Conservation (phyloP, 2,797 vertebrate genomes). For the Enteromius paludinosus region DNA sequence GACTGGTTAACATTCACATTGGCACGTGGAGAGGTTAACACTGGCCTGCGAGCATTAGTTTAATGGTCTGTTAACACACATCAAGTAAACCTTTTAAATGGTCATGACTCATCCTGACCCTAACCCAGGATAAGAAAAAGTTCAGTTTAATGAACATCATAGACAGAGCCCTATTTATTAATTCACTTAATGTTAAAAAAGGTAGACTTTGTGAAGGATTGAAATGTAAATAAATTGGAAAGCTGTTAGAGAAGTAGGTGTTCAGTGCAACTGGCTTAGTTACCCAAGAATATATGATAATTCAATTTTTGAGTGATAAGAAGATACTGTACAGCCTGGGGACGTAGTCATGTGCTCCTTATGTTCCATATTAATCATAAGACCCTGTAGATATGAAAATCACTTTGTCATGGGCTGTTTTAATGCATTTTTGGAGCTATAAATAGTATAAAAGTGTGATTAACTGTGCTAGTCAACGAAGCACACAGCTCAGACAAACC, state of each 20-base stretch:
- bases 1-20: not conserved
- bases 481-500: not conserved
- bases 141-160: not conserved
- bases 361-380: not conserved
- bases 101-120: not conserved
- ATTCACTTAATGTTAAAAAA: not conserved
- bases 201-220: not conserved
- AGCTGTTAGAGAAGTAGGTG: not conserved
- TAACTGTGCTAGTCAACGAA: not conserved
- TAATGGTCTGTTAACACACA: not conserved
- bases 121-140: not conserved
- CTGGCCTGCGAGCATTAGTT: not conserved
- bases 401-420: not conserved
- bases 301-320: not conserved
- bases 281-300: not conserved
- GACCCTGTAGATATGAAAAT: not conserved
- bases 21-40: not conserved
- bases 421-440: not conserved
- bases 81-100: not conserved
- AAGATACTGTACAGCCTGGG: not conserved
- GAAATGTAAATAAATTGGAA: no score
- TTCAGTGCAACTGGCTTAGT: not conserved
- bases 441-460: not conserved
- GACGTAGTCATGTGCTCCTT: not conserved
- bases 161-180: not conserved